Conservation (phyloP, 1,140 invertebrate genomes). For the Lamellibrachia luymesi region DNA sequence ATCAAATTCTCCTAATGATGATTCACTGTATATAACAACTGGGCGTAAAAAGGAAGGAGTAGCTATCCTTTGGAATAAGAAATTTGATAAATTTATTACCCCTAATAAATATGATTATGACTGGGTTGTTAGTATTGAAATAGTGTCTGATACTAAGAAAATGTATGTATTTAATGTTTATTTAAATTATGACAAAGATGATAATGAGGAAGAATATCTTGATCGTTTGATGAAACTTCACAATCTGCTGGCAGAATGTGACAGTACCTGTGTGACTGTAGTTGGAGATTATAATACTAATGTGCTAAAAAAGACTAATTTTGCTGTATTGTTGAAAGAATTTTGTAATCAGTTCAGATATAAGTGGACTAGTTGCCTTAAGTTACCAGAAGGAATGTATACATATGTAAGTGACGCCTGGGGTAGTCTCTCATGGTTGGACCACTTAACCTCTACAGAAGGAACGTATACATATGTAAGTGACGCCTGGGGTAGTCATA, state of each 20-base stretch:
- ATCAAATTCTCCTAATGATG: constrained; percentile 15
- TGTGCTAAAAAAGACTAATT: constrained; percentile 10
- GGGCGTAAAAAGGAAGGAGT: not conserved
- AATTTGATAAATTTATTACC: constrained; percentile 18
- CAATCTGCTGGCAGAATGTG: not conserved
- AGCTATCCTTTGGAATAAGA: constrained; percentile 15
- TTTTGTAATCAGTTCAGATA: constrained; percentile 11
- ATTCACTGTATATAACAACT: too few species aligned
- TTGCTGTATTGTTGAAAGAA: constrained; percentile 16
- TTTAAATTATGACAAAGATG: too few species aligned
- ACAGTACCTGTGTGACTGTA: constrained; percentile 1
- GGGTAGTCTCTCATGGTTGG: constrained; percentile 10
- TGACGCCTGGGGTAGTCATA: too few species aligned
- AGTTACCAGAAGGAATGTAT: constrained; percentile 15
- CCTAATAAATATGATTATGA: constrained; percentile 14
- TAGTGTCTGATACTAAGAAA: too few species aligned
- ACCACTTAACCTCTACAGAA: constrained; percentile 14
- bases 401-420: constrained; percentile 11
- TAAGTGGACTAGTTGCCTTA: constrained; percentile 15
- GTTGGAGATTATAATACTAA: constrained; percentile 18
- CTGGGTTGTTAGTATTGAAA: constrained; percentile 4
- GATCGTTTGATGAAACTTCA: too few species aligned
- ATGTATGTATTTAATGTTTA: too few species aligned
- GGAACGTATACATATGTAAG: too few species aligned
- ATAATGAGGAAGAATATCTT: too few species aligned